Evolutionary conservation across 2,888 invertebrate genomes (phyloP), one percentile per base, ranked within the genome.

Genomic region (Andrena camellia): DNA sequence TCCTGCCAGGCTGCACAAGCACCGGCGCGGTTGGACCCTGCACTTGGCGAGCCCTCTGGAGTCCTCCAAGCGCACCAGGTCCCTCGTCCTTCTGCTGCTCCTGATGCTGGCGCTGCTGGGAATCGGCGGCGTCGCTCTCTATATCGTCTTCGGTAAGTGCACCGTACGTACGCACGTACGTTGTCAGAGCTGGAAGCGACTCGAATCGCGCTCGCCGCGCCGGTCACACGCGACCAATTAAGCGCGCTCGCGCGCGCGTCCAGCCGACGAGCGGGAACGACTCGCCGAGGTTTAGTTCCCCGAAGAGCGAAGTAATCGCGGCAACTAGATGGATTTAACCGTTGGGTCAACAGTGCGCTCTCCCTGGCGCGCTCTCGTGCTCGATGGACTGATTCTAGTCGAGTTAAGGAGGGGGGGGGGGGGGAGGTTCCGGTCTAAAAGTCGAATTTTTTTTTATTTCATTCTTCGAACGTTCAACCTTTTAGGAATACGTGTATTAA

Each of bases 1-100:
- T 85, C 93, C 93, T 26, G 93, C 94, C 6, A 87, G 90, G 67
- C 88, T 94, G 10, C 91, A 89, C n/a, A 94, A 94, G 79, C 91
- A 92, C 84, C 91, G 93, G 60, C 92, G 91, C 75, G 94, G 94
- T 33, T 94, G 94, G 94, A 94, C 93, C 0, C 81, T 94, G 62
- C 92, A 94, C 79, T 90, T 94, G 70, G 92, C 91, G 23, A 86
- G 91, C 59, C 93, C 93, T 60, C 86, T 93, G 76, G 88, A 88
- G 78, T 89, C 89, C 26, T 87, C 91, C 76, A 89, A 90, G 82
- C 93, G 93, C 84, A 91, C 93, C 76, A 91, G 91, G 79, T 90
- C 92, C 13, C 88, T 92, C 26, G 76, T 92, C 2, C 81, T 93
- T 10, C 85, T 93, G 5, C 83, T 94, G 63, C 87, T 92, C 67